Evolutionary conservation across 1,140 invertebrate genomes (phyloP).

Genomic region (Ectropis grisescens): DNA sequence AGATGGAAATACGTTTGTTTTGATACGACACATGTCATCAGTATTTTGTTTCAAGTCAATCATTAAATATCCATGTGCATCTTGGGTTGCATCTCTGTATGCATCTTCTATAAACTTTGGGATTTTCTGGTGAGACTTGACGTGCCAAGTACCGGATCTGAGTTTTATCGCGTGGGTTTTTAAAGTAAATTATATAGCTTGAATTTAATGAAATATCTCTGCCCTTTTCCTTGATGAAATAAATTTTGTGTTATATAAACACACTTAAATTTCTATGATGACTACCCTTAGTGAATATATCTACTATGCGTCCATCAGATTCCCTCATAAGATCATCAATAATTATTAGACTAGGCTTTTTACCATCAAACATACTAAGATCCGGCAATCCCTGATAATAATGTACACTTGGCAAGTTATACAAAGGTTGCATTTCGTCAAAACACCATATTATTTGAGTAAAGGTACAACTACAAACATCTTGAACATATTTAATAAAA

Average conservation of each 20-base stretch:
- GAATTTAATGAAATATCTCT: conserved; percentile 43
- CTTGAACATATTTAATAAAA: conserved; percentile 14
- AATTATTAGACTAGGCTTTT: conserved; percentile 22
- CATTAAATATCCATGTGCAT: conserved; percentile 36
- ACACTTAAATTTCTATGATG: conserved; percentile 47
- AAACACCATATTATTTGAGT: conserved; percentile 20
- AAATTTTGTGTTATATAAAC: conserved; percentile 56
- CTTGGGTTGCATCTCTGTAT: conserved; percentile 35
- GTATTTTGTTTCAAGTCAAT: conserved; percentile 35
- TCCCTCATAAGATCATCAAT: conserved; percentile 57
- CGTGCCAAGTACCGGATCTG: conserved; percentile 41
- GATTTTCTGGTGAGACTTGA: conserved; percentile 33
- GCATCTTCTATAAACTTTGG: conserved; percentile 42
- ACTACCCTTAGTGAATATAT: conserved; percentile 54
- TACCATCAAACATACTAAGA: conserved; percentile 26
- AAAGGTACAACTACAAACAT: conserved; percentile 16
- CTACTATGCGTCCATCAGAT: conserved; percentile 30
- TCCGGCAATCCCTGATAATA: conserved; percentile 32
- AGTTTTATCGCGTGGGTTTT: conserved; percentile 49
- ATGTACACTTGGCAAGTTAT: conserved; percentile 17
- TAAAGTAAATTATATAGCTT: conserved; percentile 47
- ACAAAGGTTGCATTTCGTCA: conserved; percentile 33
- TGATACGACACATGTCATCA: conserved; percentile 16
- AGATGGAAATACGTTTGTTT: conserved; percentile 3
- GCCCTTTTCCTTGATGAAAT: conserved; percentile 45